phyloP scores from a whole-genome alignment of 1,140 invertebrate species.

The Euglossa dilemma region DNA sequence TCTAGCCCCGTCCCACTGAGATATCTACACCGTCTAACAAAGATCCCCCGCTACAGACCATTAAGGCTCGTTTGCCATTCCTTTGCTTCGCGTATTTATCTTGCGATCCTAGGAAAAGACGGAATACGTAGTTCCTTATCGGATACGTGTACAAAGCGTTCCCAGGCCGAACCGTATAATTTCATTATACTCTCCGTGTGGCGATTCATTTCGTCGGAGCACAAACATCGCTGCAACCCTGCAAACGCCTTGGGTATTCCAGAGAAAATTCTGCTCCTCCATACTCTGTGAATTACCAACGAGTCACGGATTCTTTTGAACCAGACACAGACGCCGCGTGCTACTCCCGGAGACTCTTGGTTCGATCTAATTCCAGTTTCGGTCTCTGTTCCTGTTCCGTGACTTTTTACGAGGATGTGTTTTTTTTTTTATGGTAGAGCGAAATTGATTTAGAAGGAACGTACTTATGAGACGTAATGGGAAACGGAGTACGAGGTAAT shows the following conservation, averaged over 20 bases:
- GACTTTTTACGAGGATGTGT: neutral
- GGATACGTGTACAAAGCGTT: constrained; percentile 50
- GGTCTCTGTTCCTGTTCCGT: too few relatives aligned
- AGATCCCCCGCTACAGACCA: constrained; percentile 27
- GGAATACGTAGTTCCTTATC: constrained; percentile 49
- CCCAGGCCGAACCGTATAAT: constrained; percentile 33
- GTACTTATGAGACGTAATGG: too few relatives aligned
- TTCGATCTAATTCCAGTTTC: too few relatives aligned
- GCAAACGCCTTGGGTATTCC: neutral
- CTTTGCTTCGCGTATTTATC: constrained; percentile 33
- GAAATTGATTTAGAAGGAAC: neutral
- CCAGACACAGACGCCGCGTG: neutral
- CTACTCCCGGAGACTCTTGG: too few relatives aligned
- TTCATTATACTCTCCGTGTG: constrained; percentile 8
- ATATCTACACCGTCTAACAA: constrained; percentile 49
- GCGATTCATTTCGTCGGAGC: constrained; percentile 13
- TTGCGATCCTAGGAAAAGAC: constrained; percentile 37
- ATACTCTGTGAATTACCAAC: constrained; percentile 5
- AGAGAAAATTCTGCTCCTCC: neutral
- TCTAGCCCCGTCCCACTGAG: neutral
- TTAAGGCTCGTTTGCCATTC: constrained; percentile 54
- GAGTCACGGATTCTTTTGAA: neutral
- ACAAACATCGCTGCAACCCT: constrained; percentile 17
- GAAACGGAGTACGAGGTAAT: too few relatives aligned
- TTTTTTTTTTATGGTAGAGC: neutral